Percentiles rank a stretch among this genome's conserved stretches.
These are phyloP conservation scores for Drosophila vallismaia DNA, from an alignment of 2,888 invertebrate species.

Conservation along the genomic window DNA sequence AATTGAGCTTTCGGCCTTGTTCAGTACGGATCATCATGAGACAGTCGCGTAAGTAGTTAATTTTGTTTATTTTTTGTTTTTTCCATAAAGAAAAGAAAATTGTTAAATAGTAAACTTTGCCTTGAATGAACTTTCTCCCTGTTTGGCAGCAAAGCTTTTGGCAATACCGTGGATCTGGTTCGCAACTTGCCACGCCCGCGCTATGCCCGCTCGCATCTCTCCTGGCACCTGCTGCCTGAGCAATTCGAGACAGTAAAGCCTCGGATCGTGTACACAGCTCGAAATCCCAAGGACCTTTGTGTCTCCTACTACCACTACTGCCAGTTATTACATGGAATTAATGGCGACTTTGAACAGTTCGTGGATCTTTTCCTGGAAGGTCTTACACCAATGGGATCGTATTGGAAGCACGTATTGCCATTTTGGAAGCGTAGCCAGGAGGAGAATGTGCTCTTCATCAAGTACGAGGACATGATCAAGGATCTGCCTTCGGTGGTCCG, in stretches of 20 bases:
- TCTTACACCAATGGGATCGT: slow-evolving; percentile 87
- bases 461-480: slow-evolving; percentile 92
- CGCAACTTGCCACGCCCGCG: slow-evolving; percentile 88
- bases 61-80: neutral
- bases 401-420: slow-evolving; percentile 87
- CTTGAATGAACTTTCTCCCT: slow-evolving; percentile 12
- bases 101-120: neutral
- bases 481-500: slow-evolving; percentile 88
- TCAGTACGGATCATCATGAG: slow-evolving; percentile 86
- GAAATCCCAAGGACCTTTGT: slow-evolving; percentile 95
- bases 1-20: slow-evolving; percentile 88
- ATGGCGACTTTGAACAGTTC: slow-evolving; percentile 89
- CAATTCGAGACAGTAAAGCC: slow-evolving; percentile 88
- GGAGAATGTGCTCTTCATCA: slow-evolving; percentile 90
- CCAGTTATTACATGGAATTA: slow-evolving; percentile 87
- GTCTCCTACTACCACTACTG: slow-evolving; percentile 95
- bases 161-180: slow-evolving; percentile 90
- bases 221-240: slow-evolving; percentile 89
- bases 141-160: slow-evolving; percentile 83
- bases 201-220: slow-evolving; percentile 90
- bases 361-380: slow-evolving; percentile 89
- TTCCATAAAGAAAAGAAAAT: neutral
- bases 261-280: slow-evolving; percentile 93
- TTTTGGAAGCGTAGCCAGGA: slow-evolving; percentile 90
- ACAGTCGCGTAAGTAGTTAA: slow-evolving; percentile 85